Percentiles rank a stretch among this genome's conserved stretches.
Conservation (phyloP, 2,113 vertebrate genomes). For the Mirza zaza region DNA sequence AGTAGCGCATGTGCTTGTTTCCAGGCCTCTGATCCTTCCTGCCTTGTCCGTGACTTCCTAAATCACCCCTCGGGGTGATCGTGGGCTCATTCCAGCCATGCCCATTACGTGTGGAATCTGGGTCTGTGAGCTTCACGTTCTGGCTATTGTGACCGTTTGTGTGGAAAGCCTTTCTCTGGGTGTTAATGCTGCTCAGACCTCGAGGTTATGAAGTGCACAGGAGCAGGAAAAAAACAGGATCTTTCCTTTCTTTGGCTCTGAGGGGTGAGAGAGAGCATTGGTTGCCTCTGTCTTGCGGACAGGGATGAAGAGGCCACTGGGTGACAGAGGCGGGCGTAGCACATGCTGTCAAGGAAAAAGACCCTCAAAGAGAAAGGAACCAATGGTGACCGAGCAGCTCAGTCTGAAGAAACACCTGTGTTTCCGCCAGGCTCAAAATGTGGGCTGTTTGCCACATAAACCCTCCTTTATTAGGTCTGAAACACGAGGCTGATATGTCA, state of each 20-base stretch:
- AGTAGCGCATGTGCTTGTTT: conserved; percentile 44
- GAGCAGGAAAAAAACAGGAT: neutral
- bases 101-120: conserved; percentile 66
- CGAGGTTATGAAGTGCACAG: neutral
- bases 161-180: conserved; percentile 32
- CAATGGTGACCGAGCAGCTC: neutral
- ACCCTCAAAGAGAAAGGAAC: neutral
- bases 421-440: neutral
- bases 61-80: conserved; percentile 41
- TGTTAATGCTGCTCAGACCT: conserved; percentile 12
- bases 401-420: neutral
- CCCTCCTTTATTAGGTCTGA: neutral
- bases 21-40: conserved; percentile 56
- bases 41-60: conserved; percentile 39
- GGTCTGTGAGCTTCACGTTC: conserved; percentile 51
- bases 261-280: neutral
- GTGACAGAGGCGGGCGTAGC: neutral
- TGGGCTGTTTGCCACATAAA: neutral
- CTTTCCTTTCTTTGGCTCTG: neutral
- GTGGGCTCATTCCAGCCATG: conserved; percentile 54
- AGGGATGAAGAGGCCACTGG: neutral
- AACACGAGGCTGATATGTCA: neutral
- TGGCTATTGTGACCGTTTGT: conserved; percentile 25
- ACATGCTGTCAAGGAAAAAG: neutral
- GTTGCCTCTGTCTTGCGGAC: neutral